Base-by-base conservation (phyloP, 2,888 invertebrate species). In the Polyploca ridens region DNA sequence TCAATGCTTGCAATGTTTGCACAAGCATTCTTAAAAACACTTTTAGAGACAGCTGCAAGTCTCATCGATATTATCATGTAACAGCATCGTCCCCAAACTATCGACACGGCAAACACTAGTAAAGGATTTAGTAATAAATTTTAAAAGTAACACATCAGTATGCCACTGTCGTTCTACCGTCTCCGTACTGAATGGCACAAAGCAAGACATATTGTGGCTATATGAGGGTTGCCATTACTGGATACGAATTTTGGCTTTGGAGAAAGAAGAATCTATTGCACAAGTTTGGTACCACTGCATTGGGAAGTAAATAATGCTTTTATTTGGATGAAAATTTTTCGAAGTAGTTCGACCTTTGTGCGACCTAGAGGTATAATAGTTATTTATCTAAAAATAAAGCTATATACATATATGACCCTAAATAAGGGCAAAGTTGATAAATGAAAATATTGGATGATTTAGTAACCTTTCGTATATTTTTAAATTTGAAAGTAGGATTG, bases 141-240 rank as follows among this genome's bases (percentile, higher is more conserved):
- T 91, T 87, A 88, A 91, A 89, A 89, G 87, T 86, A 88, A 84
- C 87, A 81, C 89, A 94, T 93, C 90, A 92, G 92, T 94, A 94
- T 94, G 90, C 93, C 74, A 83, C 77, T 79, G 79, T 73, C 86
- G 90, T 88, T 81, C 82, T 85, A 79, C 78, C 86, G 84, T 86
- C 85, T 88, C 83, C 82, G 83, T 86, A 80, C 83, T 83, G 86
- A 88, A 87, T 84, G 86, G 89, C 90, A 88, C 90, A 90, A 90
- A 91, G 89, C 86, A 88, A 90, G 91, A 91, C 88, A 87, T 91
- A 92, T 90, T 81, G 86, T 82, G 82, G 81, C 81, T 83, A 80
- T 86, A 86, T 83, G 83, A 85, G 83, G 79, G 75, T 70, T 70
- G 72, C 74, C 72, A 74, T 77, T 78, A 82, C 80, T 74, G 76